Evolutionary conservation across 2,113 vertebrate species (phyloP).

Genomic region (Stomatorhinus ivindoensis): DNA sequence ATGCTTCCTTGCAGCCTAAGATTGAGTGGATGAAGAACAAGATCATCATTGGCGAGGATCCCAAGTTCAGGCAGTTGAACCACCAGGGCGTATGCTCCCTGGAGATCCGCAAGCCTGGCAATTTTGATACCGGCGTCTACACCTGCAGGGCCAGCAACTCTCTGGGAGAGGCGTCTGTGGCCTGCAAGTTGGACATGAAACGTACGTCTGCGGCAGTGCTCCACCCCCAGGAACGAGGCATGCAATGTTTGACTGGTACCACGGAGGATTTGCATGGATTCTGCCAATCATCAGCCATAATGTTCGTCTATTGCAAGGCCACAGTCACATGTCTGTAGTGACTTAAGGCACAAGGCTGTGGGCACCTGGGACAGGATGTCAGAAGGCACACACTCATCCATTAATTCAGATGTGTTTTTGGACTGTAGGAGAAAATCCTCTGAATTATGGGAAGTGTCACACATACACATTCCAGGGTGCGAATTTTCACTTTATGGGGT

Average conservation of each 20-base stretch:
- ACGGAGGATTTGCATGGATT: background rate
- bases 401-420: background rate
- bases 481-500: too few species aligned
- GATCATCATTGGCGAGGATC: conserved; percentile 84
- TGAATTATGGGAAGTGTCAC: background rate
- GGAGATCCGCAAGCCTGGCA: conserved; percentile 86
- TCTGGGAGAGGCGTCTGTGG: conserved; percentile 73
- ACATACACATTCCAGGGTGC: background rate
- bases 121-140: conserved; percentile 84
- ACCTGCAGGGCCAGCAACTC: conserved; percentile 80
- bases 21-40: conserved; percentile 92
- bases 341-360: background rate
- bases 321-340: too few species aligned
- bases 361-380: background rate
- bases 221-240: background rate
- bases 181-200: conserved; percentile 87
- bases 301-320: background rate
- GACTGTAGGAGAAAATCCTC: background rate
- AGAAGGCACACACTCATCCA: background rate
- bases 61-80: conserved; percentile 78
- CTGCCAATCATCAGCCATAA: background rate
- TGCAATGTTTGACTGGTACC: background rate
- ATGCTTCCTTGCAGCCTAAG: conserved; percentile 68
- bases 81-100: conserved; percentile 85
- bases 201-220: conserved; percentile 54